Evolutionary conservation across 2,888 invertebrate genomes (phyloP).

Genomic region (Megalurothrips usitatus): DNA sequence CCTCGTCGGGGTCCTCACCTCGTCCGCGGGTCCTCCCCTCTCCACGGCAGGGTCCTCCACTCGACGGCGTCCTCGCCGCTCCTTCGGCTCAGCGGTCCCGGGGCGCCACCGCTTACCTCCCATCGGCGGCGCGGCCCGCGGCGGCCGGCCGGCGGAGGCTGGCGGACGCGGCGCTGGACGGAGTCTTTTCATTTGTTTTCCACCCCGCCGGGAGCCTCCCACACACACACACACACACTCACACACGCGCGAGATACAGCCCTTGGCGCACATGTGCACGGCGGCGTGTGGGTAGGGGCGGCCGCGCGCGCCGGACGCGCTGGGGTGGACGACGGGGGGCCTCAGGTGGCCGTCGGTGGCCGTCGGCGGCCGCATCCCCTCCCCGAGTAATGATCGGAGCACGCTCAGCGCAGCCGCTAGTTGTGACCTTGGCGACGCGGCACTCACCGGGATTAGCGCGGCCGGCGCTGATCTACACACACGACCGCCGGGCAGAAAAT

Average conservation of each 20-base stretch:
- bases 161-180: no score
- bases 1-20: no score
- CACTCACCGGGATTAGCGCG: no score
- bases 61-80: no score
- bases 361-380: no score
- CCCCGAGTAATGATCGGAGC: no score
- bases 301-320: neutral
- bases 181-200: slow-evolving; percentile 17
- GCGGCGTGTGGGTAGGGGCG: neutral
- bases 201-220: neutral
- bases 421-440: neutral
- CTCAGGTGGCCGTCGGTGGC: neutral
- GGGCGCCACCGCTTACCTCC: neutral
- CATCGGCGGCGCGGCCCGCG: neutral
- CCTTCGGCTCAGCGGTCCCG: neutral
- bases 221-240: slow-evolving; percentile 25
- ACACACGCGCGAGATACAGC: neutral
- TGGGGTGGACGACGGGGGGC: neutral
- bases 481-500: no score
- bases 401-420: neutral
- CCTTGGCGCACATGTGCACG: neutral
- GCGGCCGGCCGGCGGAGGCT: no score
- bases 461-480: no score
- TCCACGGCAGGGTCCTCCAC: no score
- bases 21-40: no score